A percentile compares a stretch with the other conserved stretches of the same genome.
These are phyloP conservation scores for Adelognathus sp. DNA, from an alignment of 2,888 invertebrate genomes.

Conservation along the genomic window DNA sequence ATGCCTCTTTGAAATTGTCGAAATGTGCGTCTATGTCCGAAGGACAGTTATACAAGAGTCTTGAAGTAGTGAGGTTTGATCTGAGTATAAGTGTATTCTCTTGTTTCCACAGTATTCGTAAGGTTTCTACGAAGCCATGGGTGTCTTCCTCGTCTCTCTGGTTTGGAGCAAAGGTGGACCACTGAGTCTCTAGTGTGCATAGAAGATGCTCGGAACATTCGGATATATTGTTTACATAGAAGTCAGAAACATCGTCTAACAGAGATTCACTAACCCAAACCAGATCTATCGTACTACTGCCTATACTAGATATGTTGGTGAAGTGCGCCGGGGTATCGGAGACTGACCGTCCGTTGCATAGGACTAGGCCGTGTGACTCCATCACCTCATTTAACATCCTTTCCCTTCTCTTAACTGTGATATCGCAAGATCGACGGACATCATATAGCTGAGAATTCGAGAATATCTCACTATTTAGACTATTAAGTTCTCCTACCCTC, in stretches of 20 bases:
- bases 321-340: background rate
- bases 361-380: background rate
- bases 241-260: background rate
- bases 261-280: background rate
- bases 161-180: background rate
- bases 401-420: background rate
- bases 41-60: background rate
- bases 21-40: background rate
- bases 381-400: background rate
- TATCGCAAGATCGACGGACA: background rate
- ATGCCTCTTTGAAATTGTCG: background rate
- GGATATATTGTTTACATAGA: background rate
- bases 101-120: background rate
- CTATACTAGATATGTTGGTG: conserved; percentile 5
- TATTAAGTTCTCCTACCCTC: background rate
- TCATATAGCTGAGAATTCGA: background rate
- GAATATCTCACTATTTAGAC: background rate
- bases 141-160: background rate
- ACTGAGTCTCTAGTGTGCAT: background rate
- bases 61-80: background rate
- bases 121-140: background rate
- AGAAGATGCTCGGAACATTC: background rate
- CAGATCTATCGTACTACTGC: conserved; percentile 2
- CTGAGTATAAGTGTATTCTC: background rate
- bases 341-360: background rate